phyloP scores from a whole-genome alignment of 2,888 invertebrate species.

The Leucoptera coffeella region DNA sequence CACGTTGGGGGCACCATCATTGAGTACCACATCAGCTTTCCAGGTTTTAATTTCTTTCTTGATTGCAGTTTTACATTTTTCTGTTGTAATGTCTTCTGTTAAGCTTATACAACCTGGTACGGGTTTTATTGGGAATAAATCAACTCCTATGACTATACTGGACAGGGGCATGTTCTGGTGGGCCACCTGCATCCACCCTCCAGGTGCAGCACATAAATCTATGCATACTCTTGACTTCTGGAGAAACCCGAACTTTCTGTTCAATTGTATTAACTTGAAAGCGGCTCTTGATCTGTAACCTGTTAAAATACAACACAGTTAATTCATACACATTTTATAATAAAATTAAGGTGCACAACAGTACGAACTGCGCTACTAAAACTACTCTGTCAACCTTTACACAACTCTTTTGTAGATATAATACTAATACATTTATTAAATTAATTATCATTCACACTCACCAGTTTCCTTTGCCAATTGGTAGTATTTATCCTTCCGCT shows the following conservation, averaged over 20 bases:
- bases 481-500: conserved; percentile 97
- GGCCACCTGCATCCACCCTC: conserved; percentile 99
- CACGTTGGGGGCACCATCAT: conserved; percentile 99
- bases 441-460: too few species aligned
- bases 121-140: conserved; percentile 85
- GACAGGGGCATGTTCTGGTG: conserved; percentile 96
- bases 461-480: conserved; percentile 98
- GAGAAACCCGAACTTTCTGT: conserved; percentile 94
- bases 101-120: conserved; percentile 87
- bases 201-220: conserved; percentile 98
- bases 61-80: conserved; percentile 78
- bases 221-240: conserved; percentile 94
- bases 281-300: conserved; percentile 96
- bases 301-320: too few species aligned
- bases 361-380: too few species aligned
- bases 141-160: conserved; percentile 90
- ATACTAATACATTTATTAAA: too few species aligned
- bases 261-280: conserved; percentile 97
- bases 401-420: too few species aligned
- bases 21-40: conserved; percentile 94
- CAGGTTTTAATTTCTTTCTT: conserved; percentile 85
- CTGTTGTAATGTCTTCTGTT: conserved; percentile 94
- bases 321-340: too few species aligned
- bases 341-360: background rate
- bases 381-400: too few species aligned